Conservation (phyloP, 1,140 invertebrate genomes). For the Bombyx mandarina region DNA sequence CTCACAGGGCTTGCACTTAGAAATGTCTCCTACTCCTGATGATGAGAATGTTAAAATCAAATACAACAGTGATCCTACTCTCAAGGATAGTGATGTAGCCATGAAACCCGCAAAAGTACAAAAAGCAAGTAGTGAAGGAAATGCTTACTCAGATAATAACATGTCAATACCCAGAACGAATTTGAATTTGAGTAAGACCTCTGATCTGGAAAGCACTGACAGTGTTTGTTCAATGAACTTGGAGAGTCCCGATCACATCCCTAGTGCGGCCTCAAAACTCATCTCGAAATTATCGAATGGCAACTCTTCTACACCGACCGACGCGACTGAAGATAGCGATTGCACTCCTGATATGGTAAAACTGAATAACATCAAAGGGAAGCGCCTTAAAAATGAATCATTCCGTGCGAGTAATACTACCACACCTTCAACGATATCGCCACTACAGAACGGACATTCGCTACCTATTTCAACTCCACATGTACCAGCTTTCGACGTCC, state of each 20-base stretch:
- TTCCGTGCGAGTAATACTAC: slow-evolving; percentile 51
- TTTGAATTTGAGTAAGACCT: slow-evolving; percentile 32
- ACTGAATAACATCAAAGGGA: slow-evolving; percentile 37
- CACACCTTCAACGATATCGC: slow-evolving; percentile 64
- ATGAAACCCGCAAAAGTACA: slow-evolving; percentile 30
- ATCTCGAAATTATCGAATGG: slow-evolving; percentile 64
- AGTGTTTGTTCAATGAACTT: slow-evolving; percentile 41
- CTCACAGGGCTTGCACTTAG: slow-evolving; percentile 52
- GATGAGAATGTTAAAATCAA: slow-evolving; percentile 23
- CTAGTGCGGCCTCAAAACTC: slow-evolving; percentile 47
- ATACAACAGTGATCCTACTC: slow-evolving; percentile 36
- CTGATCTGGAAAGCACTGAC: slow-evolving; percentile 58
- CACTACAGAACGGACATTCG: slow-evolving; percentile 60
- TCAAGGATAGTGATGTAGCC: slow-evolving; percentile 37
- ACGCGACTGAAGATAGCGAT: slow-evolving; percentile 32
- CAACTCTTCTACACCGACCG: slow-evolving; percentile 57
- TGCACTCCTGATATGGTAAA: slow-evolving; percentile 50
- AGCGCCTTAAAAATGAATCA: slow-evolving; percentile 45
- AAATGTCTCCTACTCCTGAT: slow-evolving; percentile 38
- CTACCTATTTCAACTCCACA: slow-evolving; percentile 48
- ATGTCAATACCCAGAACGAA: slow-evolving; percentile 28
- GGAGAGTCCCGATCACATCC: slow-evolving; percentile 51
- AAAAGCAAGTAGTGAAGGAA: slow-evolving; percentile 39
- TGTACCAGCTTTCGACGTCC: slow-evolving; percentile 58
- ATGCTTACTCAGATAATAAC: slow-evolving; percentile 35